Evolutionary conservation across 2,113 vertebrate species (phyloP).

Genomic region (Pseudorasbora parva): DNA sequence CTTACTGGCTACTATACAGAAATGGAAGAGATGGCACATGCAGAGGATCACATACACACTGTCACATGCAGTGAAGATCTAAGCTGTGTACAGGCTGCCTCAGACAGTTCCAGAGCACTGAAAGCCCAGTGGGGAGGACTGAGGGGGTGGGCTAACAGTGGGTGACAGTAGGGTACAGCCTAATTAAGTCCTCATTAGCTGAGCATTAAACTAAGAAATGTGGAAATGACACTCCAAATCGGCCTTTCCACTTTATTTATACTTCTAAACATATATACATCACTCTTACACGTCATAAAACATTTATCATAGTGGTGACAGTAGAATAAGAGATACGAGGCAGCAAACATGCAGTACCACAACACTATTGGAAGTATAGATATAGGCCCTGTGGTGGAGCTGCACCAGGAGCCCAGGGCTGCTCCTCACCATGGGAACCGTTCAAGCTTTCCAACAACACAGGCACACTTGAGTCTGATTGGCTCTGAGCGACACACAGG

Average conservation of each 20-base stretch:
- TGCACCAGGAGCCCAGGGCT: constrained; percentile 21
- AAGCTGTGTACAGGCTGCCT: neutral
- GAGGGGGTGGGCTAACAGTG: constrained; percentile 26
- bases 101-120: constrained; percentile 33
- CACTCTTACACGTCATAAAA: neutral
- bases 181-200: constrained; percentile 18
- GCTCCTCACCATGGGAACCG: constrained; percentile 50
- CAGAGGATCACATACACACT: constrained; percentile 15
- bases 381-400: constrained; percentile 18
- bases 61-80: constrained; percentile 21
- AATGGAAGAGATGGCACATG: neutral
- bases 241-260: neutral
- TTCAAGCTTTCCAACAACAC: constrained; percentile 46
- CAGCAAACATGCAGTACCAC: too few relatives aligned
- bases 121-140: constrained; percentile 28
- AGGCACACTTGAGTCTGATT: constrained; percentile 25
- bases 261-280: neutral
- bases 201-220: constrained; percentile 19
- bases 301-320: neutral
- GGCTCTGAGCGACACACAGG: neutral
- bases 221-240: neutral
- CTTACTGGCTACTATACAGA: constrained; percentile 4
- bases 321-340: neutral
- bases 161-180: constrained; percentile 14
- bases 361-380: neutral